These are phyloP conservation scores for Eugnorisma glareosa DNA, from an alignment of 2,888 invertebrate species.

Conservation along the genomic window DNA sequence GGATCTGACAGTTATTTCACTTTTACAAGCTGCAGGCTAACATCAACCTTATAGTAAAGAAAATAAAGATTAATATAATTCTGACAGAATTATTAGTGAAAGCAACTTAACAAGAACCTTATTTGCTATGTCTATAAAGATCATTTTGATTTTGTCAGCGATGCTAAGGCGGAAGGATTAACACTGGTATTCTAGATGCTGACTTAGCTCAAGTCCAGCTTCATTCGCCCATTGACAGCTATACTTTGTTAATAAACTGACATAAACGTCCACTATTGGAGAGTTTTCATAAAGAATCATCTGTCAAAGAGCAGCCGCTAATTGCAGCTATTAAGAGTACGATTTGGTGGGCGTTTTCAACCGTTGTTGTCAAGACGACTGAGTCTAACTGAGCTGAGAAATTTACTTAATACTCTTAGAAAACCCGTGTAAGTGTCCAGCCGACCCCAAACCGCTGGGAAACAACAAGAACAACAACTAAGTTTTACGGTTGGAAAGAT, in stretches of 20 bases:
- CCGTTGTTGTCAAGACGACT: background rate
- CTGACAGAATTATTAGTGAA: background rate
- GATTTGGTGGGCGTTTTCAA: background rate
- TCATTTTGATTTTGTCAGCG: background rate
- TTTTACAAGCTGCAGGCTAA: background rate
- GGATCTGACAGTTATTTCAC: background rate
- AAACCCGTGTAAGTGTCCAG: slow-evolving; percentile 23
- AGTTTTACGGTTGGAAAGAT: slow-evolving; percentile 54
- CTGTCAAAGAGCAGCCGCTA: background rate
- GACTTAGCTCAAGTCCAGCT: background rate
- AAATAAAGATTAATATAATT: background rate
- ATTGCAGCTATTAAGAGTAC: background rate
- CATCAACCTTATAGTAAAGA: background rate
- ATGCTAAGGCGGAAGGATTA: background rate
- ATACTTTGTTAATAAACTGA: background rate
- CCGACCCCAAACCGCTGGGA: slow-evolving; percentile 28
- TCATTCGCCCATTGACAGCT: background rate
- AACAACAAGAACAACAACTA: slow-evolving; percentile 58
- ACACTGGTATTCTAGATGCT: background rate
- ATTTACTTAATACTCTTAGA: background rate
- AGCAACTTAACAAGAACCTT: background rate
- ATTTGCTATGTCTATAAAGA: background rate
- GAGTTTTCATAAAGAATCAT: background rate
- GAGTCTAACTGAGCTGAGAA: background rate
- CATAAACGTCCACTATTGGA: background rate